These are phyloP conservation scores for Idris sp. DNA, from an alignment of 1,140 invertebrate genomes.

Conservation along the genomic window DNA sequence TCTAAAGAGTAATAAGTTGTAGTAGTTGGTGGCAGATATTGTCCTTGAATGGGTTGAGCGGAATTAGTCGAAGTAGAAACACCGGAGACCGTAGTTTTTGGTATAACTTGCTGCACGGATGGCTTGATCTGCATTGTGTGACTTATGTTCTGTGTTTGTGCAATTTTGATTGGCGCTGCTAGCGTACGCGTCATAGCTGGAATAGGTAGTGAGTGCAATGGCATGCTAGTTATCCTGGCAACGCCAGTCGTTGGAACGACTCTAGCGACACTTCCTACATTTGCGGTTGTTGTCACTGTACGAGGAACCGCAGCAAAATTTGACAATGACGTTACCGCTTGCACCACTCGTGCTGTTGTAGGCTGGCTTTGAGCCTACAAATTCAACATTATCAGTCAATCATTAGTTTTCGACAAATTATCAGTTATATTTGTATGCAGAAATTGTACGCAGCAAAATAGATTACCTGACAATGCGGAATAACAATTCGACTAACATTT, in stretches of 20 bases:
- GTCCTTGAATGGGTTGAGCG: conserved; percentile 67
- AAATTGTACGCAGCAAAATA: too few species aligned
- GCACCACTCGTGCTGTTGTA: conserved; percentile 68
- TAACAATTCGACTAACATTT: conserved; percentile 74
- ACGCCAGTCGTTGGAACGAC: conserved; percentile 70
- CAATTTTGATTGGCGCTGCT: conserved; percentile 67
- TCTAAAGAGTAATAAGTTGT: conserved; percentile 74
- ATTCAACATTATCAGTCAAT: too few species aligned
- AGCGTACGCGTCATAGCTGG: conserved; percentile 67
- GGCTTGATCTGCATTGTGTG: conserved; percentile 68
- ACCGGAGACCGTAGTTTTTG: conserved; percentile 63
- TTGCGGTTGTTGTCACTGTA: conserved; percentile 72
- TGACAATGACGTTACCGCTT: conserved; percentile 73
- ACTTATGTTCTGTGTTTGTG: conserved; percentile 66
- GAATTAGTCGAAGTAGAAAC: conserved; percentile 44
- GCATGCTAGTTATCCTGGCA: conserved; percentile 73
- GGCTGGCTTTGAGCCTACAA: conserved; percentile 64
- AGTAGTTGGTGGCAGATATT: conserved; percentile 69
- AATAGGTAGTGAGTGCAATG: conserved; percentile 73
- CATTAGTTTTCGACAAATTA: too few species aligned
- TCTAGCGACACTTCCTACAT: conserved; percentile 66
- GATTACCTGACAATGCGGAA: conserved; percentile 72
- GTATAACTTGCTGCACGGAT: conserved; percentile 63
- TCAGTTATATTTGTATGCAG: conserved; percentile 7
- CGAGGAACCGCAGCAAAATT: conserved; percentile 71